phyloP scores from a whole-genome alignment of 2,113 vertebrate genomes.

The Ammodramus savannarum region DNA sequence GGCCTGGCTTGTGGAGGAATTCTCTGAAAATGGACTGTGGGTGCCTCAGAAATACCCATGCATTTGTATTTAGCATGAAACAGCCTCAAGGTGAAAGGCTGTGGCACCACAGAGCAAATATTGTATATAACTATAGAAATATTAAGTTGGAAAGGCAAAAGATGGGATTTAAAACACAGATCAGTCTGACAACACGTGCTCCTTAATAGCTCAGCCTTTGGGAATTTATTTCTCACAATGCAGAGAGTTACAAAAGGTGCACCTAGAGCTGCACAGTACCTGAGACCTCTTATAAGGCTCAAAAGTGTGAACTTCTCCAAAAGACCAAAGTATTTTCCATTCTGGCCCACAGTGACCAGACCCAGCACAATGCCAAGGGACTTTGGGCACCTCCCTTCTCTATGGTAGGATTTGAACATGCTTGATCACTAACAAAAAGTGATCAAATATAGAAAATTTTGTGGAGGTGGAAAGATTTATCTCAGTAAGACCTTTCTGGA shows the following conservation, averaged over 20 bases:
- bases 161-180: not conserved
- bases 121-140: not conserved
- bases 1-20: not conserved
- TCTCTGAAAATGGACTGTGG: not conserved
- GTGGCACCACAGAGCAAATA: not conserved
- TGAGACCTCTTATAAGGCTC: rapidly evolving
- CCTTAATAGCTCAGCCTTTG: too few relatives aligned
- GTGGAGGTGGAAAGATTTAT: not conserved
- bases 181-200: not conserved
- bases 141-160: not conserved
- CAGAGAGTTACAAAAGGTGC: not conserved
- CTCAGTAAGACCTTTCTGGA: not conserved
- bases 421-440: not conserved
- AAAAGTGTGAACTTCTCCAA: not conserved
- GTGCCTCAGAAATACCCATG: not conserved
- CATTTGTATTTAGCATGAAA: not conserved
- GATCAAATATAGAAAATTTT: not conserved
- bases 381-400: not conserved
- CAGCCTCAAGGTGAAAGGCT: not conserved
- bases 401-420: not conserved
- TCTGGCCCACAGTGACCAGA: not conserved
- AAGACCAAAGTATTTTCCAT: not conserved
- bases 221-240: not conserved
- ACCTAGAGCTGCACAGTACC: not conserved
- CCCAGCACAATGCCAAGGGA: rapidly evolving